phyloP scores from a whole-genome alignment of 2,797 vertebrate genomes.

The Cyclura pinguis region DNA sequence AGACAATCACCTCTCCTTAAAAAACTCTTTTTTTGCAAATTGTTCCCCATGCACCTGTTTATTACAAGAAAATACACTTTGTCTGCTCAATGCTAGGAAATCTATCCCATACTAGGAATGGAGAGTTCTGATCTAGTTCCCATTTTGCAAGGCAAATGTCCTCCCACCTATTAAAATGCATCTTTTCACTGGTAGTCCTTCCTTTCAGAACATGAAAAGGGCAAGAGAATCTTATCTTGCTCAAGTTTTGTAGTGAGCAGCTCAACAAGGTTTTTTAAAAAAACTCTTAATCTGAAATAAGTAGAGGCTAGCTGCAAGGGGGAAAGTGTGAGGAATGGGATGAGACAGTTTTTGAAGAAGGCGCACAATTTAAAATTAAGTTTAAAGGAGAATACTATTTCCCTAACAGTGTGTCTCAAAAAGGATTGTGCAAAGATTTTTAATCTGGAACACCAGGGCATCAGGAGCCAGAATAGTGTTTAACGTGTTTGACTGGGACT shows the following conservation, averaged over 20 bases:
- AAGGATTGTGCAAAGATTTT: constrained; percentile 28
- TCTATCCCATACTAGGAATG: neutral
- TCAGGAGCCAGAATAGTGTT: neutral
- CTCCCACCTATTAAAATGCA: neutral
- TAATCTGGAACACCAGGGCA: neutral
- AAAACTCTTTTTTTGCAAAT: neutral
- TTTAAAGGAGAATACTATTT: neutral
- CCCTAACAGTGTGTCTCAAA: constrained; percentile 28
- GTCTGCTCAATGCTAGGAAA: neutral
- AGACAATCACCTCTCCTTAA: neutral
- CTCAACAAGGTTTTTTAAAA: neutral
- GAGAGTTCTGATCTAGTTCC: neutral
- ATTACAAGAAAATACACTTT: neutral
- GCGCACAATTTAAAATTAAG: neutral
- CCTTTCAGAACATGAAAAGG: neutral
- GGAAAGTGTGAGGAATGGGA: constrained; percentile 36
- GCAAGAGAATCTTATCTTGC: neutral
- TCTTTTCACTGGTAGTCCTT: neutral
- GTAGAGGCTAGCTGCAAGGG: neutral
- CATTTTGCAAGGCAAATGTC: neutral
- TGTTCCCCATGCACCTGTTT: neutral
- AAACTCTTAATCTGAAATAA: neutral
- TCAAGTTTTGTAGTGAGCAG: neutral
- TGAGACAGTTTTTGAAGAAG: constrained; percentile 24
- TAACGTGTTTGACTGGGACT: too few species aligned